A percentile compares a stretch with the other conserved stretches of the same genome.
Conservation (phyloP, 2,113 vertebrate species). For the Lepus timidus region DNA sequence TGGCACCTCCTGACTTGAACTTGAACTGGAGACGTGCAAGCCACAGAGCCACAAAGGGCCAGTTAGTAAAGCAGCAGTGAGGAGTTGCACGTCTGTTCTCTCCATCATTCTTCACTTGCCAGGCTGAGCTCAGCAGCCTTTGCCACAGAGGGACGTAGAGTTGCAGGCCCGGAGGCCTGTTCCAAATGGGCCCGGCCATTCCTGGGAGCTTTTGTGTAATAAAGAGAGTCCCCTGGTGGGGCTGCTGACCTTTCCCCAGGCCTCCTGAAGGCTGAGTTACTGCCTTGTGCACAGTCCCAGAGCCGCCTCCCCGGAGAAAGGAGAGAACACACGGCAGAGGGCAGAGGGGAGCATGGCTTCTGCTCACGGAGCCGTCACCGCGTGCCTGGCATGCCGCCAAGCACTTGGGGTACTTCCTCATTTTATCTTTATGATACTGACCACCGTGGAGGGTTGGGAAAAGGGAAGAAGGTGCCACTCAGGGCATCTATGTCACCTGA, state of each 20-base stretch:
- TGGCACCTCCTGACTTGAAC: background rate
- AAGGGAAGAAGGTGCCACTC: background rate
- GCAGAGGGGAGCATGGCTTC: background rate
- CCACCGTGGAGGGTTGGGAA: background rate
- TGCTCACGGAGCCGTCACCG: background rate
- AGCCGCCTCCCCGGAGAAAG: background rate
- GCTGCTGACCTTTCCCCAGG: constrained; percentile 51
- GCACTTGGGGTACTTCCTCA: background rate
- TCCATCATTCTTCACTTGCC: background rate
- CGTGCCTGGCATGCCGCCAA: background rate
- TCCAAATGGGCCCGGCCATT: constrained; percentile 46
- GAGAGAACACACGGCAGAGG: background rate
- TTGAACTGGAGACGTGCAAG: background rate
- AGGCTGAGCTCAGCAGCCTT: constrained; percentile 38
- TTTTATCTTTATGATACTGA: too few species aligned
- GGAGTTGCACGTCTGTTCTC: background rate
- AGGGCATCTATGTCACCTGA: background rate
- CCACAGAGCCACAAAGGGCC: background rate
- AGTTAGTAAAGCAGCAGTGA: background rate
- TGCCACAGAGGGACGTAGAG: background rate
- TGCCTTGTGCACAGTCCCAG: background rate
- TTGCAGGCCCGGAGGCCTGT: constrained; percentile 11
- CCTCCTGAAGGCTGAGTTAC: constrained; percentile 58
- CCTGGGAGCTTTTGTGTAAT: constrained; percentile 46
- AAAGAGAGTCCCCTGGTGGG: constrained; percentile 42